Conservation (phyloP, 1,140 invertebrate genomes). For the Tribolium castaneum region DNA sequence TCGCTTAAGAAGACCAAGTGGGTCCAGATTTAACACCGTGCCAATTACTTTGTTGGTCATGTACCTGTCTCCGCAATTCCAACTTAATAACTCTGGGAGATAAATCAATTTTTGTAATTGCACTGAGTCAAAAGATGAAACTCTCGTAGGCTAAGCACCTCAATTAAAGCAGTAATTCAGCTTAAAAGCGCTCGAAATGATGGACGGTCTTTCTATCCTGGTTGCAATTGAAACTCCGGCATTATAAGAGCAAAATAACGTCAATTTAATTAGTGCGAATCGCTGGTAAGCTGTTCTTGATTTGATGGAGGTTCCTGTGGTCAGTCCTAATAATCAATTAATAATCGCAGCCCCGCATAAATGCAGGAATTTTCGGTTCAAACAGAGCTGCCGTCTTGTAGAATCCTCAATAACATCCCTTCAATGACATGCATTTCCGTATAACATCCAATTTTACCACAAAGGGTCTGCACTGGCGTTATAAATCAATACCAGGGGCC, state of each 20-base stretch:
- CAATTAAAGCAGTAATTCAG: not conserved
- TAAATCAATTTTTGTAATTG: too few species aligned
- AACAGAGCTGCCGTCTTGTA: not conserved
- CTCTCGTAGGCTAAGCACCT: too few species aligned
- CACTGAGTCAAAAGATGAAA: too few species aligned
- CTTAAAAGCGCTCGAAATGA: conserved; percentile 8
- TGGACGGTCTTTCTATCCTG: not conserved
- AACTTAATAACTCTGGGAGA: too few species aligned
- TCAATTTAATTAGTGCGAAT: not conserved
- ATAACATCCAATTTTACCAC: conserved; percentile 10
- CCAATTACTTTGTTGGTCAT: conserved; percentile 12
- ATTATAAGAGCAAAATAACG: not conserved
- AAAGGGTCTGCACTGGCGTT: not conserved
- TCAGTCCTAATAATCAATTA: conserved; percentile 11
- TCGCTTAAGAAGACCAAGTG: conserved; percentile 13
- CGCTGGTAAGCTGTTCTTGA: not conserved
- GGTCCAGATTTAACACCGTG: conserved; percentile 26
- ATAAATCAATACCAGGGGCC: not conserved
- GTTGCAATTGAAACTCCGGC: not conserved
- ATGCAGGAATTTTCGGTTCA: not conserved
- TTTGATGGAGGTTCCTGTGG: conserved; percentile 7
- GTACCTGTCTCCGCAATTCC: not conserved
- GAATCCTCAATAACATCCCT: not conserved
- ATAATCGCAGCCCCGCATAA: not conserved
- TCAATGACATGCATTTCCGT: conserved; percentile 14